A percentile compares a stretch with the other conserved stretches of the same genome.
phyloP scores from a whole-genome alignment of 2,113 vertebrate genomes.

The Paedocypris sp. region DNA sequence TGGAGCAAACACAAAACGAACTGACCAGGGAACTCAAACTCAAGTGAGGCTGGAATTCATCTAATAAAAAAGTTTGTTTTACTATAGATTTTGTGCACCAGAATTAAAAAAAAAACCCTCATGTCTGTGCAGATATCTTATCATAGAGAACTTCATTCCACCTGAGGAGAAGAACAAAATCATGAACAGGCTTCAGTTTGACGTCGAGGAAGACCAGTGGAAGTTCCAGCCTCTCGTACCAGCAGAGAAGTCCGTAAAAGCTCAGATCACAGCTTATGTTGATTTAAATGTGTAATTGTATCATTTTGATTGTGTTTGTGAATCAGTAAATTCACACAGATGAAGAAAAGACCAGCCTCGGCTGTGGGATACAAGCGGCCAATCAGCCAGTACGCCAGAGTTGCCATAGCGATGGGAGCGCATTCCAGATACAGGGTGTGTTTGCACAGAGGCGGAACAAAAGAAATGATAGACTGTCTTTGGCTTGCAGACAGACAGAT shows the following conservation, averaged over 20 bases:
- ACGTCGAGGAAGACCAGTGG: slow-evolving; percentile 93
- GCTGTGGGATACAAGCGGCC: slow-evolving; percentile 94
- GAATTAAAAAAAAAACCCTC: no score
- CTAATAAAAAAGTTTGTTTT: no score
- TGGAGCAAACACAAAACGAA: slow-evolving; percentile 93
- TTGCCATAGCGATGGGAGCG: slow-evolving; percentile 84
- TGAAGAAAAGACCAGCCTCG: slow-evolving; percentile 83
- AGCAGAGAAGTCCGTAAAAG: slow-evolving; percentile 75
- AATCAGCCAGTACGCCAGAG: slow-evolving; percentile 87
- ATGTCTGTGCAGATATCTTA: slow-evolving; percentile 74
- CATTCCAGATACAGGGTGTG: slow-evolving; percentile 85
- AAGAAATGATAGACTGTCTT: neutral
- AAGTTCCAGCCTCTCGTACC: slow-evolving; percentile 86
- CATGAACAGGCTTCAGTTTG: slow-evolving; percentile 89
- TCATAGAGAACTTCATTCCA: slow-evolving; percentile 98
- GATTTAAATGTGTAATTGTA: no score
- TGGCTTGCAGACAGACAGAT: no score
- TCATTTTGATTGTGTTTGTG: no score
- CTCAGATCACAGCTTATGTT: no score
- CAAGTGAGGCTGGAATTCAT: slow-evolving; percentile 66
- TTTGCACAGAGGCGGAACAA: neutral
- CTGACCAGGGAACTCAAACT: slow-evolving; percentile 95
- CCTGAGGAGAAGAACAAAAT: slow-evolving; percentile 98
- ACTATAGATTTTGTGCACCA: no score
- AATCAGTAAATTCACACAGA: slow-evolving; percentile 68